Evolutionary conservation across 1,140 invertebrate genomes (phyloP).

Genomic region (Aphaenogaster floridana): DNA sequence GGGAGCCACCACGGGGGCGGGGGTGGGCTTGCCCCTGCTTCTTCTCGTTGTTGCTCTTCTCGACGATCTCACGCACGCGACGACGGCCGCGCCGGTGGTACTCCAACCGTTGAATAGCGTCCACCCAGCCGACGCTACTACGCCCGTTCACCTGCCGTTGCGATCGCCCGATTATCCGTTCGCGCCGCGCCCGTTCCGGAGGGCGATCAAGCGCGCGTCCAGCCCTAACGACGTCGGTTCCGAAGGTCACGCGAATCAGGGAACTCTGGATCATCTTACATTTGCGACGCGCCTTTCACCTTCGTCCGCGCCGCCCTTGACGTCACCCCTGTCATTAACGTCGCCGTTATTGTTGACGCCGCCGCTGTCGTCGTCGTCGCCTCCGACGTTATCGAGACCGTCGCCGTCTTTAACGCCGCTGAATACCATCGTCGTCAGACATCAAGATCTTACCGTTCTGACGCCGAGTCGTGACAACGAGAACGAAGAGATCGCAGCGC

Average conservation of each 20-base stretch:
- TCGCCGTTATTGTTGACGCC: slow-evolving; percentile 1
- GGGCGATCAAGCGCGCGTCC: slow-evolving; percentile 2
- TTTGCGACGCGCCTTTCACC: slow-evolving; percentile 37
- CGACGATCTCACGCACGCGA: slow-evolving; percentile 75
- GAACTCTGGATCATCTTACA: slow-evolving; percentile 60
- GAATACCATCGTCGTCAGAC: slow-evolving; percentile 23
- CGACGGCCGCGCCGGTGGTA: slow-evolving; percentile 73
- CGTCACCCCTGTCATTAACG: slow-evolving; percentile 29
- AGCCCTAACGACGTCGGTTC: not conserved
- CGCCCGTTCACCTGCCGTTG: slow-evolving; percentile 60
- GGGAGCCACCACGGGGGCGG: slow-evolving; percentile 83
- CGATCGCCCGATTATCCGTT: slow-evolving; percentile 23
- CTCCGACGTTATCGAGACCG: slow-evolving; percentile 10
- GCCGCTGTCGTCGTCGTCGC: not conserved
- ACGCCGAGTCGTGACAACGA: slow-evolving; percentile 18
- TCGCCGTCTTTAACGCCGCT: slow-evolving; percentile 1
- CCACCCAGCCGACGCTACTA: slow-evolving; percentile 59
- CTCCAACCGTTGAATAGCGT: slow-evolving; percentile 52
- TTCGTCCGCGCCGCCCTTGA: slow-evolving; percentile 18
- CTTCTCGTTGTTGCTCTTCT: slow-evolving; percentile 82
- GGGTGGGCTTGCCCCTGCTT: slow-evolving; percentile 83
- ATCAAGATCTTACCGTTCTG: not conserved
- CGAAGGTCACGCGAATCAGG: not conserved
- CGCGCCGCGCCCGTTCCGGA: slow-evolving; percentile 1
- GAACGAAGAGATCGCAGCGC: not conserved